A percentile compares a stretch with the other conserved stretches of the same genome.
Conservation (phyloP, 1,140 invertebrate genomes). For the Hyphantria cunea region DNA sequence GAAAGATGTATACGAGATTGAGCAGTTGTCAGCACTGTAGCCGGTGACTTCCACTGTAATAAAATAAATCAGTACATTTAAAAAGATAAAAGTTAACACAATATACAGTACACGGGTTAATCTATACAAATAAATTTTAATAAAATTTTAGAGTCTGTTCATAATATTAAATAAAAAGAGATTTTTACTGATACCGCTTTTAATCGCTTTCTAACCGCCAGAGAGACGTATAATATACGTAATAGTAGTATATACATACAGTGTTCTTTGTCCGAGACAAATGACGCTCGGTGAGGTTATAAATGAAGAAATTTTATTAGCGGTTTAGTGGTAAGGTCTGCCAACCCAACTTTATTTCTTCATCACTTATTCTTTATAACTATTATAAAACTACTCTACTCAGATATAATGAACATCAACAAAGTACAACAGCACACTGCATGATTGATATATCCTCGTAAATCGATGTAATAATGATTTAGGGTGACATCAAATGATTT, state of each 20-base stretch:
- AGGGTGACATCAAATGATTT: constrained; percentile 21
- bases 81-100: background rate
- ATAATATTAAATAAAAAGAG: too few species aligned
- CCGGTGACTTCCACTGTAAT: constrained; percentile 84
- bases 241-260: too few species aligned
- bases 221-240: too few species aligned
- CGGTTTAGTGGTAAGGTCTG: too few species aligned
- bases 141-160: too few species aligned
- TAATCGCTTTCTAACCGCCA: too few species aligned
- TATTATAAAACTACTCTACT: constrained; percentile 5
- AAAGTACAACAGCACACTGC: background rate
- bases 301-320: too few species aligned
- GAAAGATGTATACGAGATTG: constrained; percentile 77
- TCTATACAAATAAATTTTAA: too few species aligned
- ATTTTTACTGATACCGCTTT: too few species aligned
- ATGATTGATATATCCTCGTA: constrained; percentile 9
- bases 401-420: constrained; percentile 8
- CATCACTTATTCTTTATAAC: background rate
- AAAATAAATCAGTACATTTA: background rate
- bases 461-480: constrained; percentile 26
- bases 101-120: too few species aligned
- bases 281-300: too few species aligned
- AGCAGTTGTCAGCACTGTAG: constrained; percentile 83
- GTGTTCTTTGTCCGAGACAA: too few species aligned
- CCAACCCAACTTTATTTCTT: background rate